Conservation (phyloP, 2,113 vertebrate species). For the Nymphicus hollandicus region DNA sequence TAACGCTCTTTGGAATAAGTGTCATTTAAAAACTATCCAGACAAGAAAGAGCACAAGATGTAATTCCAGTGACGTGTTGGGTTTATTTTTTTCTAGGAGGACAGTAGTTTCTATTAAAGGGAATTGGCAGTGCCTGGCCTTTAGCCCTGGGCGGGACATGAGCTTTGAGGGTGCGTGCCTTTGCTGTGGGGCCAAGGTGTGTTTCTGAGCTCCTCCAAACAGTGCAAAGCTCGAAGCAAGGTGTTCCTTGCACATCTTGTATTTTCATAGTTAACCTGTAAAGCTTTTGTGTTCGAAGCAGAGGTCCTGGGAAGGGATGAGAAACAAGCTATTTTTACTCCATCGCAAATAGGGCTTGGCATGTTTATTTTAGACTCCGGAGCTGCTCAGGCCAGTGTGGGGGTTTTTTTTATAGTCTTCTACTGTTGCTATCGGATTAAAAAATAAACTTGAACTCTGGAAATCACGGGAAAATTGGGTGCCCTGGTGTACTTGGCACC, state of each 20-base stretch:
- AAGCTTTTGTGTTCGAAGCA: background rate
- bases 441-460: slow-evolving; percentile 24
- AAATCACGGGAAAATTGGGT: slow-evolving; percentile 29
- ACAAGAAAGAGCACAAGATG: slow-evolving; percentile 24
- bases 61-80: slow-evolving; percentile 1
- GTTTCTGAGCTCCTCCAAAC: background rate
- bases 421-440: slow-evolving; percentile 46
- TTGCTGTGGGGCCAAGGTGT: fast-evolving
- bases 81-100: background rate
- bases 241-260: background rate
- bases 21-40: slow-evolving; percentile 21
- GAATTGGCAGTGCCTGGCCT: background rate
- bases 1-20: background rate
- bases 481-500: background rate
- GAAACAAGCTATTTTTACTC: slow-evolving; percentile 72
- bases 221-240: background rate
- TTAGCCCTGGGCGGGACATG: background rate
- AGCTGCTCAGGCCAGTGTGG: slow-evolving; percentile 21
- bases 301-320: slow-evolving; percentile 68
- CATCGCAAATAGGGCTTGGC: slow-evolving; percentile 55
- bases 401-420: slow-evolving; percentile 35
- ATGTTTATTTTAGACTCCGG: slow-evolving; percentile 62
- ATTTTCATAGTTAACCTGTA: slow-evolving; percentile 53
- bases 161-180: background rate
- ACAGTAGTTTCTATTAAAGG: slow-evolving; percentile 35